Percentiles rank a stretch among this genome's conserved stretches.
Evolutionary conservation across 2,888 invertebrate genomes (phyloP).

Genomic region (Phyto melanocephala): DNA sequence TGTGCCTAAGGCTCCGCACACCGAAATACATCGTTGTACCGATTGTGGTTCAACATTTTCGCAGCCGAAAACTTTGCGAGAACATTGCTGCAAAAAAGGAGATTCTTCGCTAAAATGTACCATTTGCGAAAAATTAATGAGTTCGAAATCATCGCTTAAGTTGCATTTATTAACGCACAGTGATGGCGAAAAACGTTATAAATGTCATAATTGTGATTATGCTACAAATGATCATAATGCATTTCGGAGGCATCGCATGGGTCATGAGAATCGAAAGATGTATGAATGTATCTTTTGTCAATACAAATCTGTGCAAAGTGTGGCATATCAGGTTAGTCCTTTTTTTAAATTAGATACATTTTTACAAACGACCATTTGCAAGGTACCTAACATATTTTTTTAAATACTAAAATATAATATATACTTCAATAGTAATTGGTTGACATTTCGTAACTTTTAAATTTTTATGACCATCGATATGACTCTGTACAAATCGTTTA

Average conservation of each 20-base stretch:
- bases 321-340: slow-evolving; percentile 82
- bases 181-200: slow-evolving; percentile 80
- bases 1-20: slow-evolving; percentile 3
- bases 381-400: no score
- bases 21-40: slow-evolving; percentile 78
- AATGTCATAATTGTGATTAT: slow-evolving; percentile 86
- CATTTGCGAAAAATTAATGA: slow-evolving; percentile 73
- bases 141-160: slow-evolving; percentile 80
- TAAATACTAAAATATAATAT: no score
- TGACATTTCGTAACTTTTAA: no score
- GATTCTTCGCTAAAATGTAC: slow-evolving; percentile 80
- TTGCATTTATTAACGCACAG: slow-evolving; percentile 79
- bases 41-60: slow-evolving; percentile 76
- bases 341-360: no score
- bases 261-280: slow-evolving; percentile 85
- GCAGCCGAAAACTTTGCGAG: slow-evolving; percentile 78
- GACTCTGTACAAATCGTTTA: no score
- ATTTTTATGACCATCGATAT: no score
- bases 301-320: slow-evolving; percentile 89
- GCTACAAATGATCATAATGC: slow-evolving; percentile 89
- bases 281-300: slow-evolving; percentile 90
- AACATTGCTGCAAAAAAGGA: slow-evolving; percentile 80
- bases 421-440: no score
- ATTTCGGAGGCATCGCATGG: slow-evolving; percentile 85
- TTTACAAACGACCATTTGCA: no score